Conservation (phyloP, 2,888 invertebrate genomes). For the Tetropium fuscum region DNA sequence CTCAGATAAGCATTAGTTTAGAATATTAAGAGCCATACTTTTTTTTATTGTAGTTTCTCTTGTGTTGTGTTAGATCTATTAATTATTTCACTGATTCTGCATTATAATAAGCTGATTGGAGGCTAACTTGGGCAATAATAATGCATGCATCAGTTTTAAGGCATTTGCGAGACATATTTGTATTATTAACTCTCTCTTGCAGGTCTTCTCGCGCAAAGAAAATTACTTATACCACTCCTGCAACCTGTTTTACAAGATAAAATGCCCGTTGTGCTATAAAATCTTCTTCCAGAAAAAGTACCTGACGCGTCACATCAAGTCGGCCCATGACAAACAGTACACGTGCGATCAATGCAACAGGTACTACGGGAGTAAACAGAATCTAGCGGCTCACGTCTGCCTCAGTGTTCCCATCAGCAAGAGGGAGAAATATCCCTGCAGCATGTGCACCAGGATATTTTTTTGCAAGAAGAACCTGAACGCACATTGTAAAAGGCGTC, state of each 20-base stretch:
- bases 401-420: conserved; percentile 40
- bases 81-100: too few species aligned
- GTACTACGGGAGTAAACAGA: conserved; percentile 49
- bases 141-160: too few species aligned
- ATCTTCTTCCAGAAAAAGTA: conserved; percentile 65
- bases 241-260: conserved; percentile 46
- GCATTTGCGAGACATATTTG: too few species aligned
- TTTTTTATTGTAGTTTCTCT: too few species aligned
- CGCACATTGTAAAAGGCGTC: conserved; percentile 53
- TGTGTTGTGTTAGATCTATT: too few species aligned
- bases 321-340: conserved; percentile 55
- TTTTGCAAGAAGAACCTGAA: conserved; percentile 48
- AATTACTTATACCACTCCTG: conserved; percentile 61
- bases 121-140: too few species aligned
- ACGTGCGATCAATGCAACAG: conserved; percentile 53
- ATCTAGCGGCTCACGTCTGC: conserved; percentile 54
- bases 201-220: conserved; percentile 67
- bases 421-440: conserved; percentile 51
- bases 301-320: conserved; percentile 64
- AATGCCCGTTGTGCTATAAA: conserved; percentile 55
- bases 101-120: too few species aligned
- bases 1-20: too few species aligned
- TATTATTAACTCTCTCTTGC: too few species aligned
- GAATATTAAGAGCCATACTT: too few species aligned
- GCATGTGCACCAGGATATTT: conserved; percentile 54